Base-by-base conservation (phyloP, 2,113 vertebrate genomes). In the Plectropomus leopardus region DNA sequence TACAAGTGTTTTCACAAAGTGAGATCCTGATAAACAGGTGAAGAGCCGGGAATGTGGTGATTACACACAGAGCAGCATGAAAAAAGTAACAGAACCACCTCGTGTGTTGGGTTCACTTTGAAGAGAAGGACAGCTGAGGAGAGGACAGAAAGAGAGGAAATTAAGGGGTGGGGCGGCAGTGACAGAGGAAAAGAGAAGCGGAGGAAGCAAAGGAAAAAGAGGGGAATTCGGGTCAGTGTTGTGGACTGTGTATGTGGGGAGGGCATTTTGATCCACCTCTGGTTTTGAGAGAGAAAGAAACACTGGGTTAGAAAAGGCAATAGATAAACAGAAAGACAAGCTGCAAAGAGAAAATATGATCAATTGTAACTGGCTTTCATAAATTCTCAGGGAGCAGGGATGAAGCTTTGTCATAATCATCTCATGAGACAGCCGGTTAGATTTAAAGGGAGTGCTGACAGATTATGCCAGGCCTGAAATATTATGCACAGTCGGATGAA, bases 21-120 rank as follows among this genome's bases (percentile, higher is more conserved):
- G 78, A 79, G 88, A 85, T 80, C 80, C 79, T 84, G 88, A 86
- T 87, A 88, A 90, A 89, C 86, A 92, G 88, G 84, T 91, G 90
- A 91, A 58, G 67, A 75, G 75, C 81, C 14, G 70, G 15, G 74
- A 86, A 82, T 63, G 76, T 69, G 66, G 26, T 74, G 76, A 86
- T 85, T 85, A 83, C 60, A 78, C 66, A 78, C 24, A 65, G 59
- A 75, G 58, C 51, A 40, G 58, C 42, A 24, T 42, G 71, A 63
- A 68, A 80, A 88, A 81, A 67, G 69, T 24, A 60, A 32, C 65
- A 72, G 60, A 75, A 78, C 32, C 51, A 66, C 42, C 66, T 74
- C 17, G 32, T 72, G 65, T 81, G 55, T n/a, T 26, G 45, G 32
- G 67, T 81, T 88, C 73, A 89, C 26, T 61, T 67, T 58, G 50